Percentiles rank a stretch among this genome's conserved stretches.
Conservation (phyloP, 1,140 invertebrate genomes). For the Arctopsyche grandis region DNA sequence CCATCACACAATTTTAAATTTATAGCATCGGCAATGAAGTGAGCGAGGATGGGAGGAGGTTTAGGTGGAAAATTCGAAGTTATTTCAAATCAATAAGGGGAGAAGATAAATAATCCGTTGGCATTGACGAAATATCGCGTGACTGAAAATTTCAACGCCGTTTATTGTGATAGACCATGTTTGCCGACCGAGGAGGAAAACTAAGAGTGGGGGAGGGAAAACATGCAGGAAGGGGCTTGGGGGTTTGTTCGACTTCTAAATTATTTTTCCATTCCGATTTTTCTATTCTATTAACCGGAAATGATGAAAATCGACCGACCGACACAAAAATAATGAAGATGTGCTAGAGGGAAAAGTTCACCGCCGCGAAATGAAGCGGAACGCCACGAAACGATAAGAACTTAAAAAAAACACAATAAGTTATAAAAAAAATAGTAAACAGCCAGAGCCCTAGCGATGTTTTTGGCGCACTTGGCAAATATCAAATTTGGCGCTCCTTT, state of each 20-base stretch:
- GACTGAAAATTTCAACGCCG: conserved; percentile 31
- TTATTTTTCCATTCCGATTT: conserved; percentile 1
- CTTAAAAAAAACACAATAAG: no score
- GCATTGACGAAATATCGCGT: conserved; percentile 29
- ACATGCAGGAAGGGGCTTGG: background rate
- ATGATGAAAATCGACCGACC: background rate
- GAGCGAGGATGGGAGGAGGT: background rate
- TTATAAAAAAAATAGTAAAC: no score
- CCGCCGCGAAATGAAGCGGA: background rate
- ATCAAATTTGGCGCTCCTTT: no score
- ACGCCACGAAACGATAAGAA: background rate
- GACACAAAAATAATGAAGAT: background rate
- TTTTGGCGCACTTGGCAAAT: no score
- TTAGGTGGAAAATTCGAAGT: conserved; percentile 4
- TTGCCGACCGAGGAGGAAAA: background rate
- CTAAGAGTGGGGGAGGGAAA: background rate
- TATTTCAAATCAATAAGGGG: conserved; percentile 31
- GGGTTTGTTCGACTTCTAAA: background rate
- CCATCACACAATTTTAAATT: no score
- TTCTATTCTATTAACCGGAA: background rate
- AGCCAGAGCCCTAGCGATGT: no score
- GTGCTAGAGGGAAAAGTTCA: background rate
- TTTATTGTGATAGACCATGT: conserved; percentile 29
- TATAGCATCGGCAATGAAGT: no score
- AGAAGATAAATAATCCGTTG: conserved; percentile 33